phyloP scores from a whole-genome alignment of 2,797 vertebrate genomes.

The Decapterus maruadsi region DNA sequence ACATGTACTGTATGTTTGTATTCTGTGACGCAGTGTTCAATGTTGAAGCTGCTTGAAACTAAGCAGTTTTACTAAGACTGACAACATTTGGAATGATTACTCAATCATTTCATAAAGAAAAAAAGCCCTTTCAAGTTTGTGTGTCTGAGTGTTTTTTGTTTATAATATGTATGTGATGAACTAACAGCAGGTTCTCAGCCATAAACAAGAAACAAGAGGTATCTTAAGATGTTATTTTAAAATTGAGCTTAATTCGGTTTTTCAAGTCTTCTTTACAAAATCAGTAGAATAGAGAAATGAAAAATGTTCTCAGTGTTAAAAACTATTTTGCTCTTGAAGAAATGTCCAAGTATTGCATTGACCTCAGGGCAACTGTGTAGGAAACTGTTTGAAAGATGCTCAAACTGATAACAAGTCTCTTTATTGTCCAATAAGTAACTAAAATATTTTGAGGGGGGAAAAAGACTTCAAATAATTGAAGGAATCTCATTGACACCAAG shows the following conservation, averaged over 20 bases:
- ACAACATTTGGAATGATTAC: slow-evolving; percentile 20
- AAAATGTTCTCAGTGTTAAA: neutral
- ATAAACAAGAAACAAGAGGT: neutral
- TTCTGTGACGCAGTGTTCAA: slow-evolving; percentile 55
- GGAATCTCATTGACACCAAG: neutral
- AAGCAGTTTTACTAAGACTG: slow-evolving; percentile 24
- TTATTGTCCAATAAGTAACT: neutral
- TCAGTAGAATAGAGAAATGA: neutral
- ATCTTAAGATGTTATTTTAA: neutral
- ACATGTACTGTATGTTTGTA: slow-evolving; percentile 11
- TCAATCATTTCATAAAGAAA: slow-evolving; percentile 37
- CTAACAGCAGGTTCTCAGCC: neutral
- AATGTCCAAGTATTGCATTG: neutral
- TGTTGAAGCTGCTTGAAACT: slow-evolving; percentile 50
- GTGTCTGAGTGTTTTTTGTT: slow-evolving; percentile 3
- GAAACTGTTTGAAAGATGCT: neutral
- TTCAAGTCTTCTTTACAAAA: too few species aligned
- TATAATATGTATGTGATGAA: neutral
- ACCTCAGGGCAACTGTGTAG: neutral
- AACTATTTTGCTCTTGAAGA: neutral
- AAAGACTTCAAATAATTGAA: neutral
- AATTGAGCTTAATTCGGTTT: neutral
- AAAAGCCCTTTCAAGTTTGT: neutral
- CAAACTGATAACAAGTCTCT: too few species aligned
- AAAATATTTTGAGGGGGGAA: too few species aligned